These are phyloP conservation scores for Drosophila biarmipes DNA, from an alignment of 1,140 invertebrate genomes.

Conservation along the genomic window DNA sequence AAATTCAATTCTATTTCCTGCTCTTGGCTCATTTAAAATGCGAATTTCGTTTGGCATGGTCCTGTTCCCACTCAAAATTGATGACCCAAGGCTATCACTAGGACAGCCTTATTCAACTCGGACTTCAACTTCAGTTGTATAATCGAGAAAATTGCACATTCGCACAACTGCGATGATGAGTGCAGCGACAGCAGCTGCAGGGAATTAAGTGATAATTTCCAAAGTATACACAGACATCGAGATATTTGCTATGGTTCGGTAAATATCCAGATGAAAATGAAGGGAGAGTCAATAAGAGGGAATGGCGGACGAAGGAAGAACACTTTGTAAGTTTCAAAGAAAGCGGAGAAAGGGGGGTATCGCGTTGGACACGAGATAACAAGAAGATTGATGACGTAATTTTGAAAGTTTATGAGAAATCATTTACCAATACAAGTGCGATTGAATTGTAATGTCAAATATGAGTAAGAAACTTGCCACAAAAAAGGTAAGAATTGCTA, in stretches of 20 bases:
- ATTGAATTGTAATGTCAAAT: background rate
- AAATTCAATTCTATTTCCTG: constrained; percentile 47
- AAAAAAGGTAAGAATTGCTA: too few species aligned
- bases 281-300: background rate
- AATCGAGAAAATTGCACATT: constrained; percentile 25
- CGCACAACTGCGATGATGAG: constrained; percentile 26
- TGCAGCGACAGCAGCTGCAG: constrained; percentile 40
- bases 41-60: constrained; percentile 28
- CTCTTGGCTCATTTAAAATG: constrained; percentile 54
- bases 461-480: background rate
- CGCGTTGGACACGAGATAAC: constrained; percentile 2
- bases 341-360: background rate
- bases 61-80: constrained; percentile 15
- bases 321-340: background rate
- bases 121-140: constrained; percentile 5
- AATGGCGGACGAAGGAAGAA: background rate
- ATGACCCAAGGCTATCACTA: constrained; percentile 26
- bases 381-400: constrained; percentile 11
- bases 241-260: constrained; percentile 18
- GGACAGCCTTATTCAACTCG: constrained; percentile 25
- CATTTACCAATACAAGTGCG: background rate
- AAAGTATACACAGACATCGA: constrained; percentile 29
- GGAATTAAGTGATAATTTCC: constrained; percentile 62
- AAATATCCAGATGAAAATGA: constrained; percentile 28
- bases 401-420: background rate